Evolutionary conservation across 2,113 vertebrate genomes (phyloP).

Genomic region (Mesitornis unicolor): DNA sequence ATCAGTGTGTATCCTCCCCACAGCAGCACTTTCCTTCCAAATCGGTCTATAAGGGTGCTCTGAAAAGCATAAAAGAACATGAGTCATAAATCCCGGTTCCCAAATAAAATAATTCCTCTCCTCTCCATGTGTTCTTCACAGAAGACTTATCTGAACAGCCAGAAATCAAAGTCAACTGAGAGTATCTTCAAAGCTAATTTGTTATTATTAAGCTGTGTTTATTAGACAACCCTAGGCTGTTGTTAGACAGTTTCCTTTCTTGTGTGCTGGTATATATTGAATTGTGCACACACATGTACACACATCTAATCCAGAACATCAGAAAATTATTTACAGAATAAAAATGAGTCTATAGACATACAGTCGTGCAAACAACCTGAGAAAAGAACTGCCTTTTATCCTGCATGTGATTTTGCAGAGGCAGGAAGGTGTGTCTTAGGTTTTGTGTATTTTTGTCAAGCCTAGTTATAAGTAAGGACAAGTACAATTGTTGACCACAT

Average conservation of each 20-base stretch:
- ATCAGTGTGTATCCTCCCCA: conserved; percentile 78
- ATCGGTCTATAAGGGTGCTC: conserved; percentile 79
- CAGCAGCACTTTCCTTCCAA: conserved; percentile 78
- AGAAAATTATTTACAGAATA: background rate
- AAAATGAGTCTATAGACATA: background rate
- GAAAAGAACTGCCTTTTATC: background rate
- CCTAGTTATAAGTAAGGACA: background rate
- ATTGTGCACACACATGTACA: background rate
- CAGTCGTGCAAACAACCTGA: background rate
- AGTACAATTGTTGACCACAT: background rate
- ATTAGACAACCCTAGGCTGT: background rate
- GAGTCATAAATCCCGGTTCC: background rate
- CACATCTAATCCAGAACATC: background rate
- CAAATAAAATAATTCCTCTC: background rate
- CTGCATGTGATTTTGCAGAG: background rate
- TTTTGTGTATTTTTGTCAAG: background rate
- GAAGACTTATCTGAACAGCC: background rate
- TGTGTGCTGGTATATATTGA: background rate
- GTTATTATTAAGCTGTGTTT: background rate
- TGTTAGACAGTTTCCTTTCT: background rate
- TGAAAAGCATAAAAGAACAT: conserved; percentile 17
- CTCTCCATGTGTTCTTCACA: background rate
- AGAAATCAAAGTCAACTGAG: background rate
- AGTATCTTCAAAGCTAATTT: background rate
- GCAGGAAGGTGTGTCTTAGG: background rate